phyloP scores from a whole-genome alignment of 2,113 vertebrate species.

The Nothocercus nigrocapillus region DNA sequence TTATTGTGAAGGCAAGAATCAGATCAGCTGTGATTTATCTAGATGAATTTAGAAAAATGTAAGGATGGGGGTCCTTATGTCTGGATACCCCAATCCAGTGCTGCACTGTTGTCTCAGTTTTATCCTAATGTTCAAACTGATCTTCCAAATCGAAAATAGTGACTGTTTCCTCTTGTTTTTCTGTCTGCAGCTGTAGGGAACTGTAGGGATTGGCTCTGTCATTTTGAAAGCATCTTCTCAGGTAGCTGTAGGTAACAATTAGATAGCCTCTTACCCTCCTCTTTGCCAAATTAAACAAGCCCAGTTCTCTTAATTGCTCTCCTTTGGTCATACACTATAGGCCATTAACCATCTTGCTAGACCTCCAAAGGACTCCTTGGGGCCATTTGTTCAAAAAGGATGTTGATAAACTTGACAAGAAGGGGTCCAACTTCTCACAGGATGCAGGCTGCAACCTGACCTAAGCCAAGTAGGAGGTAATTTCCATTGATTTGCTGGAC shows the following conservation, averaged over 20 bases:
- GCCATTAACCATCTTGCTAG: not conserved
- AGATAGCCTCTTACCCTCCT: not conserved
- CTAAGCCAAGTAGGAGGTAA: not conserved
- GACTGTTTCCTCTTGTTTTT: not conserved
- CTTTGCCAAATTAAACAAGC: not conserved
- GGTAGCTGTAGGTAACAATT: not conserved
- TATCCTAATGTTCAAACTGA: not conserved
- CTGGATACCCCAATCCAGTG: not conserved
- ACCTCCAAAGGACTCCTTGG: not conserved
- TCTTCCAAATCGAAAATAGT: not conserved
- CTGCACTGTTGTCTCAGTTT: not conserved
- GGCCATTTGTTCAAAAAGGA: not conserved
- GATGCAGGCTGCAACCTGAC: not conserved
- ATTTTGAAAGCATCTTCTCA: not conserved
- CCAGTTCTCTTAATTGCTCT: not conserved
- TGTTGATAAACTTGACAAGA: not conserved
- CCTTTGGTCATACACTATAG: not conserved
- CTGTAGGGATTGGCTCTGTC: not conserved
- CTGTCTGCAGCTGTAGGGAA: not conserved
- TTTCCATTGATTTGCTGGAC: not conserved
- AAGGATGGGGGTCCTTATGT: not conserved
- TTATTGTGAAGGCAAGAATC: not conserved
- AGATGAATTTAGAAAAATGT: not conserved
- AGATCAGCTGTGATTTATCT: not conserved
- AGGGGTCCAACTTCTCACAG: not conserved